Conservation (phyloP, 2,888 invertebrate species). For the Orthosia gothica region DNA sequence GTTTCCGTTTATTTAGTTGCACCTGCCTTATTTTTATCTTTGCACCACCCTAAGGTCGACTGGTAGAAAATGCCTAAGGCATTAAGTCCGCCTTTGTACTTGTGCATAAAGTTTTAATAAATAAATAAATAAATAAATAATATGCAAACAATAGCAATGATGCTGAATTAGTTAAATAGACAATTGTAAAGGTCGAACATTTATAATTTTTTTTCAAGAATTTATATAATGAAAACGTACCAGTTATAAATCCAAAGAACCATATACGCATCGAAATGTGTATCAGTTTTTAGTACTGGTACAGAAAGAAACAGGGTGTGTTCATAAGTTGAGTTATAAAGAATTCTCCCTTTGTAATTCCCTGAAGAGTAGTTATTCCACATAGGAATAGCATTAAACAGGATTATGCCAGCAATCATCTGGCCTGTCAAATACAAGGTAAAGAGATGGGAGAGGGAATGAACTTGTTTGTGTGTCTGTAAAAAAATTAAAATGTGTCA, state of each 20-base stretch:
- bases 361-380: conserved; percentile 38
- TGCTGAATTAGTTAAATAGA: no score
- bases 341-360: conserved; percentile 18
- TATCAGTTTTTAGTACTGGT: conserved; percentile 34
- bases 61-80: no score
- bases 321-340: conserved; percentile 48
- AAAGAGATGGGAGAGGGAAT: conserved; percentile 20
- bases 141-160: no score
- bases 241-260: conserved; percentile 17
- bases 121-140: no score
- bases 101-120: no score
- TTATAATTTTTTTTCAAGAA: neutral
- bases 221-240: conserved; percentile 31
- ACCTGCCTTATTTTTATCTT: no score
- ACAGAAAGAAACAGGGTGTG: conserved; percentile 40
- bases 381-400: conserved; percentile 37
- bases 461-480: conserved; percentile 29
- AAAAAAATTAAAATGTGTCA: neutral
- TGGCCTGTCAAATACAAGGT: conserved; percentile 6
- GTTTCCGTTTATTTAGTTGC: no score
- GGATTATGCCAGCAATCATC: neutral
- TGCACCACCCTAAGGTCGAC: no score
- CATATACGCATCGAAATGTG: conserved; percentile 40
- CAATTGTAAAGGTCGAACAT: no score
- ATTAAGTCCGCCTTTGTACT: no score